Evolutionary conservation across 2,797 vertebrate genomes (phyloP).

Genomic region (Chrosomus eos): DNA sequence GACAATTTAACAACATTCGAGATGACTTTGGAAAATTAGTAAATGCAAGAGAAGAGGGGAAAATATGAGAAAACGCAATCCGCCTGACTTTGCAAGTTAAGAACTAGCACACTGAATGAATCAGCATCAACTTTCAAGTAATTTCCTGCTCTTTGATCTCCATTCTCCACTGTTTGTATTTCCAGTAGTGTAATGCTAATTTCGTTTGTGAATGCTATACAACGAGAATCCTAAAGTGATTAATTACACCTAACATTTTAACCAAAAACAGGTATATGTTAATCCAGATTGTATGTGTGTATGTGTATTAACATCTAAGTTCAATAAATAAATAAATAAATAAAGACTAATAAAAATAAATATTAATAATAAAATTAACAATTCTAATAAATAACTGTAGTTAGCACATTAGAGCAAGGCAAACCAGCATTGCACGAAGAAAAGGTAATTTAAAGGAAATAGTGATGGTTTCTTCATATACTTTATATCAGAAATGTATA

Average conservation of each 20-base stretch:
- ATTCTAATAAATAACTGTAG: not conserved
- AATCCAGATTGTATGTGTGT: not conserved
- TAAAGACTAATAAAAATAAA: not conserved
- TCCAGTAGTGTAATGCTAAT: not conserved
- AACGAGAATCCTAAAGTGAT: not conserved
- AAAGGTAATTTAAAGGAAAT: slow-evolving; percentile 52
- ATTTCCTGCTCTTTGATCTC: slow-evolving; percentile 6
- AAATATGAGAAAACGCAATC: not conserved
- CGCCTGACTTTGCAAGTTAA: not conserved
- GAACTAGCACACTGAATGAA: not conserved
- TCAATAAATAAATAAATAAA: not conserved
- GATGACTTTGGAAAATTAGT: not conserved
- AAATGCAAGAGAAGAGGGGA: not conserved
- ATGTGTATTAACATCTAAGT: not conserved
- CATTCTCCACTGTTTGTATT: not conserved
- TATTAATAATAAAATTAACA: not conserved
- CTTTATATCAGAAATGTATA: slow-evolving; percentile 67
- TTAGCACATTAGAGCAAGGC: slow-evolving; percentile 19
- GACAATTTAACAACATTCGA: not conserved
- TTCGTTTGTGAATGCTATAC: not conserved
- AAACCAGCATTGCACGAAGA: slow-evolving; percentile 58
- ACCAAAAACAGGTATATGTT: not conserved
- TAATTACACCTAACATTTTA: not conserved
- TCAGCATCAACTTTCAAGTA: not conserved
- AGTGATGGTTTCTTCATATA: slow-evolving; percentile 63